These are phyloP conservation scores for Drosophila longiperda DNA, from an alignment of 2,888 invertebrate species.

Conservation along the genomic window DNA sequence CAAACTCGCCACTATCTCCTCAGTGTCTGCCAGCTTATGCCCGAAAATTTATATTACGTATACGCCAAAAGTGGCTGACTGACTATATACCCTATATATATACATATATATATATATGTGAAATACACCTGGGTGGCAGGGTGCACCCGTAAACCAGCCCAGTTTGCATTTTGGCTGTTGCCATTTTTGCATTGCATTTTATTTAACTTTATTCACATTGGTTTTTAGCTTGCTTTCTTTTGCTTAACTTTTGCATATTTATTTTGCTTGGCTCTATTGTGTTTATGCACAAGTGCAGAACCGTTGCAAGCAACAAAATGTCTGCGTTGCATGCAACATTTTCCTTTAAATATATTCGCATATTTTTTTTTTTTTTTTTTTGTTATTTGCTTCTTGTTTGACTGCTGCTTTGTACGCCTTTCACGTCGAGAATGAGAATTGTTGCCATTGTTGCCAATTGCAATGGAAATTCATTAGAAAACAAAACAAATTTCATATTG, in stretches of 20 bases:
- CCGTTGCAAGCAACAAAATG: constrained; percentile 64
- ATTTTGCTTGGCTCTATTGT: constrained; percentile 48
- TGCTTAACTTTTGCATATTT: constrained; percentile 18
- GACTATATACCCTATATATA: constrained; percentile 34
- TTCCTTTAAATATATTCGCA: constrained; percentile 25
- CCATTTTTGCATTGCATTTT: constrained; percentile 66
- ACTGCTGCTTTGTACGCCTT: constrained; percentile 38
- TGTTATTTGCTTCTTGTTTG: constrained; percentile 2
- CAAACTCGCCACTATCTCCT: neutral
- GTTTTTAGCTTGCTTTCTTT: constrained; percentile 17
- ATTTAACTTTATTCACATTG: constrained; percentile 59
- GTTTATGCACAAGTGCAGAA: constrained; percentile 77
- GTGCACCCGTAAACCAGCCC: constrained; percentile 1
- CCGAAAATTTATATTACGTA: constrained; percentile 72
- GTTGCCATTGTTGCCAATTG: constrained; percentile 52
- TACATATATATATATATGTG: neutral
- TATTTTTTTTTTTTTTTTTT: constrained; percentile 11
- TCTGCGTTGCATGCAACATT: constrained; percentile 59
- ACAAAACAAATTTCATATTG: constrained; percentile 31
- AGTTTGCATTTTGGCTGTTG: constrained; percentile 27
- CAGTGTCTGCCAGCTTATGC: constrained; percentile 18
- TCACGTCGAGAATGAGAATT: constrained; percentile 34
- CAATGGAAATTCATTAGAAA: constrained; percentile 55
- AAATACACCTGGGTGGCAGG: no score
- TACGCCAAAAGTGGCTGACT: constrained; percentile 71